A percentile compares a stretch with the other conserved stretches of the same genome.
Evolutionary conservation across 2,113 vertebrate species (phyloP).

Genomic region (Sula dactylatra): DNA sequence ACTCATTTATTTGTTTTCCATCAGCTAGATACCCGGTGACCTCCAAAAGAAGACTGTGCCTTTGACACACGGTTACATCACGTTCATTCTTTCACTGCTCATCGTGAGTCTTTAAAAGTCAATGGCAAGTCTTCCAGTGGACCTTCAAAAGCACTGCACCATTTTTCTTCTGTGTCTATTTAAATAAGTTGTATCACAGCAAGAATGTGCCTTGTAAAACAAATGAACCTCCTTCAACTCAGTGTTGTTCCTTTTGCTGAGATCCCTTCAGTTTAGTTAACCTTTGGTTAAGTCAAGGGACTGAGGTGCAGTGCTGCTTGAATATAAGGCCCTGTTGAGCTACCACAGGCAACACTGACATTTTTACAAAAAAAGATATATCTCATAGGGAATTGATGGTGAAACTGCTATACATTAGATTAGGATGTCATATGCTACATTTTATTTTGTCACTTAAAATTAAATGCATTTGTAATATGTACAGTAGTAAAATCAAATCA

Average conservation of each 20-base stretch:
- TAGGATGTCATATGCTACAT: slow-evolving; percentile 29
- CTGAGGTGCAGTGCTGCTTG: neutral
- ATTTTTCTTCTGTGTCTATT: neutral
- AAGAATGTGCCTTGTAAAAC: neutral
- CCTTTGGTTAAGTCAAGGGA: neutral
- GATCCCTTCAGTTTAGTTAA: neutral
- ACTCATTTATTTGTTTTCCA: slow-evolving; percentile 12
- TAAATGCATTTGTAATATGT: slow-evolving; percentile 64
- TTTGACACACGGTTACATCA: neutral
- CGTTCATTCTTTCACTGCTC: neutral
- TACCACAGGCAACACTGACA: neutral
- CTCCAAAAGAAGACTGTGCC: slow-evolving; percentile 4
- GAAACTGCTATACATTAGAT: slow-evolving; percentile 34
- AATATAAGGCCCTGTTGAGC: neutral
- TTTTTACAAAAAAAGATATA: slow-evolving; percentile 1
- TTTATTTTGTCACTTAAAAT: slow-evolving; percentile 67
- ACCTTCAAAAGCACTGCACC: neutral
- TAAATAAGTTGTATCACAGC: neutral
- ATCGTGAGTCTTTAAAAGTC: neutral
- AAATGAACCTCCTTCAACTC: neutral
- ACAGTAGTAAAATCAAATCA: slow-evolving; percentile 62
- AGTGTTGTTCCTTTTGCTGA: neutral
- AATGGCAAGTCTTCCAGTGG: neutral
- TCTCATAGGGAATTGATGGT: neutral
- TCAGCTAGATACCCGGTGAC: neutral